phyloP scores from a whole-genome alignment of 2,888 invertebrate genomes.

The Acholoe squamosa region DNA sequence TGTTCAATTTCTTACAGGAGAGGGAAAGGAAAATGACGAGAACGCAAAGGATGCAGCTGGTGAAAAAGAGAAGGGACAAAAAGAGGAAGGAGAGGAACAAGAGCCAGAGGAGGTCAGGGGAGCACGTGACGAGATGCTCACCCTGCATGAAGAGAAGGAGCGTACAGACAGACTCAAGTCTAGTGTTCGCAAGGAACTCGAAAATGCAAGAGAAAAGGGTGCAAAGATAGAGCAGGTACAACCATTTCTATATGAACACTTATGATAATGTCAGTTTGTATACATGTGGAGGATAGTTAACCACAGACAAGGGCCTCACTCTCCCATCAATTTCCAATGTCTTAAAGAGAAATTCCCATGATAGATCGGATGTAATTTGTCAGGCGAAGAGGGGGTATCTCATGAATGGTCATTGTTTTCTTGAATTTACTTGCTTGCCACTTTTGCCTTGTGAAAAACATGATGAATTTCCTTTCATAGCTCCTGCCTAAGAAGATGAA shows the following conservation, averaged over 20 bases:
- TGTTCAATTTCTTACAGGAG: background rate
- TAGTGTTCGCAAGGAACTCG: constrained; percentile 91
- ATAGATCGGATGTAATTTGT: too few species aligned
- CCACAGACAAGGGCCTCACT: too few species aligned
- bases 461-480: constrained; percentile 83
- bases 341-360: too few species aligned
- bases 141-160: constrained; percentile 93
- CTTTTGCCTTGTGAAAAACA: too few species aligned
- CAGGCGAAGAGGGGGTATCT: too few species aligned
- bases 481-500: constrained; percentile 92
- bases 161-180: constrained; percentile 90
- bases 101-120: constrained; percentile 79
- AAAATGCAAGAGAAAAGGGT: constrained; percentile 90
- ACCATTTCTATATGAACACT: too few species aligned
- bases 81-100: constrained; percentile 70
- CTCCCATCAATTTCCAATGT: too few species aligned
- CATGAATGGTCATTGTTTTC: too few species aligned
- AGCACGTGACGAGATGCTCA: constrained; percentile 84
- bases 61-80: constrained; percentile 9
- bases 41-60: background rate
- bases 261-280: too few species aligned
- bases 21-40: background rate
- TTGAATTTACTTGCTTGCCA: too few species aligned
- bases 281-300: too few species aligned
- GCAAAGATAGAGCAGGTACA: constrained; percentile 92